These are phyloP conservation scores for Battus philenor DNA, from an alignment of 1,140 invertebrate genomes.

Conservation along the genomic window DNA sequence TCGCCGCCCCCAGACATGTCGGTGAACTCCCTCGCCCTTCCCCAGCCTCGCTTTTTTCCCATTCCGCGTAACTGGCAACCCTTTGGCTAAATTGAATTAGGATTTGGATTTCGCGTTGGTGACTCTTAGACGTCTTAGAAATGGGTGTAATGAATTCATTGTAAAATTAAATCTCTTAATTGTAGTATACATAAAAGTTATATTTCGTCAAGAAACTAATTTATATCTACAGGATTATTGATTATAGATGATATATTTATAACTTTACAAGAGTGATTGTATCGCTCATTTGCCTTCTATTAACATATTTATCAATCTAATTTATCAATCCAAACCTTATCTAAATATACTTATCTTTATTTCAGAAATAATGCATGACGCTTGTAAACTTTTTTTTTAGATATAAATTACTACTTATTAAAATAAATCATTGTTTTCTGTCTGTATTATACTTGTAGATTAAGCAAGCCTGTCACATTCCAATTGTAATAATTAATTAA, in stretches of 20 bases:
- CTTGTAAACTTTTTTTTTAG: too few species aligned
- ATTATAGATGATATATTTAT: neutral
- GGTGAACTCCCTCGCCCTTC: constrained; percentile 39
- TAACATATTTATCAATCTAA: neutral
- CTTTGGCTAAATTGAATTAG: constrained; percentile 66
- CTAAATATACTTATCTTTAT: too few species aligned
- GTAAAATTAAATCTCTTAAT: neutral
- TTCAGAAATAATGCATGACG: too few species aligned
- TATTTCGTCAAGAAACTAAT: too few species aligned
- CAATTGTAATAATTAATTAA: too few species aligned
- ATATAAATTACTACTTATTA: too few species aligned
- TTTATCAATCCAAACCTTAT: too few species aligned
- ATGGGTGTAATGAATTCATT: neutral
- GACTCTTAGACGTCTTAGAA: neutral
- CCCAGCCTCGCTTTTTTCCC: constrained; percentile 32
- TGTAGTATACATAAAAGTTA: too few species aligned
- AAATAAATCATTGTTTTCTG: too few species aligned
- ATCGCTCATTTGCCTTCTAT: neutral
- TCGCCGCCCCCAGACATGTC: constrained; percentile 51
- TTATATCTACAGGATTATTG: neutral
- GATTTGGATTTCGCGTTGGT: constrained; percentile 29
- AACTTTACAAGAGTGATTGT: neutral
- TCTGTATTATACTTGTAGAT: too few species aligned
- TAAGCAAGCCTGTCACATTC: too few species aligned
- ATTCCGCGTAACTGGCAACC: constrained; percentile 64